phyloP scores from a whole-genome alignment of 2,888 invertebrate species.

The Volucella zonaria region DNA sequence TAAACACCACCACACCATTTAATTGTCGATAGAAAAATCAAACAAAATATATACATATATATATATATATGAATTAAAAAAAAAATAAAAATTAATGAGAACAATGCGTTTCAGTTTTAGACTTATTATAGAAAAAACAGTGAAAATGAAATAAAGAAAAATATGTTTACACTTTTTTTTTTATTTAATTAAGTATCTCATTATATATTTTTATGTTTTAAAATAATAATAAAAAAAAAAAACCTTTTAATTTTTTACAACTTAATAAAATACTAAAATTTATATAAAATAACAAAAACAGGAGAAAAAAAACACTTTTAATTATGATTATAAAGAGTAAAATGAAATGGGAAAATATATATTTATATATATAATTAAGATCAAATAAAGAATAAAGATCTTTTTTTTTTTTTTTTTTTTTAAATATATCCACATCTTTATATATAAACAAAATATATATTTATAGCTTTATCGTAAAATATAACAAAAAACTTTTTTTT shows the following conservation, averaged over 20 bases:
- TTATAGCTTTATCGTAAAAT: conserved; percentile 67
- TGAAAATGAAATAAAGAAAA: conserved; percentile 3
- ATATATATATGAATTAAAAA: conserved; percentile 6
- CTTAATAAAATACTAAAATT: conserved; percentile 21
- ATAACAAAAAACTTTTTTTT: neutral
- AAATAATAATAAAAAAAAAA: neutral
- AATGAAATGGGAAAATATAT: conserved; percentile 41
- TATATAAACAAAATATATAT: conserved; percentile 56
- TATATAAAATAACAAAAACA: conserved; percentile 4
- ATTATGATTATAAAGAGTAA: conserved; percentile 39
- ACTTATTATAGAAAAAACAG: conserved; percentile 43
- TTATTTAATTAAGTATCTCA: conserved; percentile 34
- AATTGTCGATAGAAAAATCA: conserved; percentile 31
- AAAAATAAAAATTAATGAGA: conserved; percentile 18
- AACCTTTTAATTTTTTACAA: conserved; percentile 34
- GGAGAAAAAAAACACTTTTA: conserved; percentile 48
- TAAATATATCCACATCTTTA: conserved; percentile 54
- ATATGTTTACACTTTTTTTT: conserved; percentile 24
- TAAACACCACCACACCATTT: conserved; percentile 40
- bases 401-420: conserved; percentile 36
- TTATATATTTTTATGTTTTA: conserved; percentile 10
- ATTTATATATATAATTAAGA: conserved; percentile 60
- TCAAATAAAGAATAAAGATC: conserved; percentile 27
- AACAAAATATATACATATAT: conserved; percentile 9
- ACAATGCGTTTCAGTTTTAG: conserved; percentile 57